Base-by-base conservation (phyloP, 1,140 invertebrate species). In the Andrena cerasifolii region DNA sequence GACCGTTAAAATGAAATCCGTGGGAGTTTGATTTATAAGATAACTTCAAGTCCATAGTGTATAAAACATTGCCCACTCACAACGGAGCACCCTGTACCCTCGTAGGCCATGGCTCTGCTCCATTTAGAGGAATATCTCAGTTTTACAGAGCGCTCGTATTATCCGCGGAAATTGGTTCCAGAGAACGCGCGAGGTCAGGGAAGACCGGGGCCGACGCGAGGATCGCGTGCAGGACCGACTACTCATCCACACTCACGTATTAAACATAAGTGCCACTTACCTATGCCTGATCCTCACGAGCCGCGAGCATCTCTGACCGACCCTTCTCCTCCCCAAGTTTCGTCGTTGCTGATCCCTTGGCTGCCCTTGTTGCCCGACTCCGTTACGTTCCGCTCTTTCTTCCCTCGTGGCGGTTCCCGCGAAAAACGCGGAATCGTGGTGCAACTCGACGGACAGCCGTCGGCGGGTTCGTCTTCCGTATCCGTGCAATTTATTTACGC, bases 211-310 rank as follows among this genome's bases (percentile, higher is more conserved):
- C 77, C 75, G 81, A 75, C 76, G 77, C 82, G 85, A 80, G 71
- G 86, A 88, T 88, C 86, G 87, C 87, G 87, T 88, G 87, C 87
- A 86, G 83, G 76, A 73, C 82, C 85, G 87, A 88, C 84, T 81
- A 83, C 85, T 88, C 87, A 88, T 88, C 87, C 86, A 86, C 87
- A 86, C 86, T 88, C 86, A 78, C 80, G 83, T 88, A 88, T 88
- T 88, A 88, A 87, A 85, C 84, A 86, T 88, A 88, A 88, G 86
- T 88, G 83, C 86, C 86, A 88, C 86, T 88, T 88, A 87, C 78
- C 86, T 83, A 87, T 87, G 85, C 83, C 71, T 26, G 84, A 85
- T 78, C 74, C 79, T 84, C 82, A 75, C 79, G 71, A 84, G 82
- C 82, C 82, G 78, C 83, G 82, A 80, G 77, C 78, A 58, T 77